Base-by-base conservation (phyloP, 2,113 vertebrate genomes). In the Antechinus flavipes region DNA sequence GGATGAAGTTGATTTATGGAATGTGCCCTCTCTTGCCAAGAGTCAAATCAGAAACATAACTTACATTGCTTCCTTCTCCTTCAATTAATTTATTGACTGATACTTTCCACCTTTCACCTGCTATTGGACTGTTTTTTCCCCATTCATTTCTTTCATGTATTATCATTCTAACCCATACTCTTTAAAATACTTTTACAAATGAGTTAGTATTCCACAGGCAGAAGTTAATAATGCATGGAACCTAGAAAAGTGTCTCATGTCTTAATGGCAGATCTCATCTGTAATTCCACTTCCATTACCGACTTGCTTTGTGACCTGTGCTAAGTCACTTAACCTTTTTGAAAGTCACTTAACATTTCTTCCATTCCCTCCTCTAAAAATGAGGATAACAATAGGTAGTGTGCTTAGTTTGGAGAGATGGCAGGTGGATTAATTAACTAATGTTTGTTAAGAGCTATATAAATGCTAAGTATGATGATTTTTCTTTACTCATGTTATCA, bases 291-390 rank as follows among this genome's bases (percentile, higher is more conserved):
- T 94, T 96, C 95, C 47, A 42, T 96, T 61, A 94, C 94, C 91
- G 52, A 54, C 95, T 96, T 95, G 56, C 95, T 96, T 94, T 93
- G 94, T 94, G 95, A 96, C 96, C 98, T 98, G 97, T 98, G 98
- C 90, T 94, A 97, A 98, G 96, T 97, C 97, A 98, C 97, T 98
- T 98, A 98, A 98, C 97, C 97, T 98, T 98, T 98, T 94, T 91
- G 56, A 97, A 91, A 95, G 91, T 97, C 97, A 97, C 97, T 98
- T 98, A 98, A 98, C 97, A 97, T 98, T 98, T 97, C 95, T 97
- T 19, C 89, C 95, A 94, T 94, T 54, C 35, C 90, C 96, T 95
- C 56, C 89, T 96, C 95, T 96, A 95, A 93, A 95, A 55, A 93
- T 35, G 24, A 22, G 52, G 94, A 95, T 93, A 98, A 98, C 97